These are phyloP conservation scores for Chionomys nivalis DNA, from an alignment of 2,113 vertebrate genomes.

Conservation along the genomic window DNA sequence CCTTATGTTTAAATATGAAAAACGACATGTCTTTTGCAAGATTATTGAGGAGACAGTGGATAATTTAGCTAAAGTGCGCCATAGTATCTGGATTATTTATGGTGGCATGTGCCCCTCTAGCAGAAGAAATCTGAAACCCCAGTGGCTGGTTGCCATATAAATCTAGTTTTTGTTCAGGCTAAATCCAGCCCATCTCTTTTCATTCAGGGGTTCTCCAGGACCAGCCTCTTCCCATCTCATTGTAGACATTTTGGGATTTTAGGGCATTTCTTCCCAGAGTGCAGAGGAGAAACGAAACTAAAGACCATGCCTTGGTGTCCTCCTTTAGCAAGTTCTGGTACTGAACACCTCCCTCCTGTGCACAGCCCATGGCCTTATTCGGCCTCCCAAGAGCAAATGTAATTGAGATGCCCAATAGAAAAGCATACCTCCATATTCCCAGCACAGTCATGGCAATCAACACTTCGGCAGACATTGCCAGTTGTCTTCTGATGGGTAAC, in stretches of 20 bases:
- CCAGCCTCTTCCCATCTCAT: neutral
- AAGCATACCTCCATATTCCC: neutral
- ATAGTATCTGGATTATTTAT: neutral
- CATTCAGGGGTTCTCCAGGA: neutral
- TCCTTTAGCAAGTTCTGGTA: neutral
- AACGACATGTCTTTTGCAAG: neutral
- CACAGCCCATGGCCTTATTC: accelerated
- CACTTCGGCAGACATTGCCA: neutral
- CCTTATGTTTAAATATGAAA: neutral
- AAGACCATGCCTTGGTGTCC: neutral
- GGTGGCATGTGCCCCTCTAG: neutral
- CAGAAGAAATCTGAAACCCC: neutral
- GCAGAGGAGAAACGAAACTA: neutral
- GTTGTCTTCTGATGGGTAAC: neutral
- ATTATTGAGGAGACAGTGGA: neutral
- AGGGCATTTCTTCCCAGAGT: neutral
- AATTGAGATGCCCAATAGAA: no score
- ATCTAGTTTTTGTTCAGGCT: neutral
- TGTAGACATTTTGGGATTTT: neutral
- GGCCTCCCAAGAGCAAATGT: neutral
- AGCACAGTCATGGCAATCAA: neutral
- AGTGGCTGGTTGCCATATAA: neutral
- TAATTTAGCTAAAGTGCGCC: neutral
- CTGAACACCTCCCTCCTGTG: neutral
- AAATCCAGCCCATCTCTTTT: neutral